These are phyloP conservation scores for Pteria penguin DNA, from an alignment of 2,888 invertebrate genomes.

Conservation along the genomic window DNA sequence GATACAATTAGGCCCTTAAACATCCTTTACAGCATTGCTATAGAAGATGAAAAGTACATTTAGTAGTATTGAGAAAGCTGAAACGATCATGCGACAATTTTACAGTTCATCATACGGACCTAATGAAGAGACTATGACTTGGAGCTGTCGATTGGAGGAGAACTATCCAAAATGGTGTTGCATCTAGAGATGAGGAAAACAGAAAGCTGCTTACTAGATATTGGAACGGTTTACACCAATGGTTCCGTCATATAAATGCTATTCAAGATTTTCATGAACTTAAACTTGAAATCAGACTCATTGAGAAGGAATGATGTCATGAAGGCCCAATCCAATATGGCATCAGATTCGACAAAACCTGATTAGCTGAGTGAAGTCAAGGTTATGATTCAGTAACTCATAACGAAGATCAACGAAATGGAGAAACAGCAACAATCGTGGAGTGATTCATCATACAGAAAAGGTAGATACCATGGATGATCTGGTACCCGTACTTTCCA, in stretches of 20 bases:
- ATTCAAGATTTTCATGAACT: conserved; percentile 2
- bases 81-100: neutral
- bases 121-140: conserved; percentile 1
- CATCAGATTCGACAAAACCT: neutral
- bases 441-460: neutral
- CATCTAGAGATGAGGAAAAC: neutral
- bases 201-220: conserved; percentile 2
- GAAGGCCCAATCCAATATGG: neutral
- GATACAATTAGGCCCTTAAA: conserved; percentile 4
- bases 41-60: conserved; percentile 17
- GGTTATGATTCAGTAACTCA: neutral
- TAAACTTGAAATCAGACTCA: neutral
- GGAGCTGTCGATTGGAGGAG: conserved; percentile 15
- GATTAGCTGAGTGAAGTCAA: neutral
- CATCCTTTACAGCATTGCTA: neutral
- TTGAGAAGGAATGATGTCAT: conserved; percentile 8
- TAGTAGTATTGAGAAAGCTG: conserved; percentile 1
- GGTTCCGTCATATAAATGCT: conserved; percentile 1
- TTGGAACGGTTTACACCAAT: conserved; percentile 8
- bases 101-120: conserved; percentile 11
- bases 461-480: neutral
- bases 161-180: neutral
- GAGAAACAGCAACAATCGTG: neutral
- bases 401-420: neutral
- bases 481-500: neutral